phyloP scores from a whole-genome alignment of 2,888 invertebrate species.

The Tridacna gigas region DNA sequence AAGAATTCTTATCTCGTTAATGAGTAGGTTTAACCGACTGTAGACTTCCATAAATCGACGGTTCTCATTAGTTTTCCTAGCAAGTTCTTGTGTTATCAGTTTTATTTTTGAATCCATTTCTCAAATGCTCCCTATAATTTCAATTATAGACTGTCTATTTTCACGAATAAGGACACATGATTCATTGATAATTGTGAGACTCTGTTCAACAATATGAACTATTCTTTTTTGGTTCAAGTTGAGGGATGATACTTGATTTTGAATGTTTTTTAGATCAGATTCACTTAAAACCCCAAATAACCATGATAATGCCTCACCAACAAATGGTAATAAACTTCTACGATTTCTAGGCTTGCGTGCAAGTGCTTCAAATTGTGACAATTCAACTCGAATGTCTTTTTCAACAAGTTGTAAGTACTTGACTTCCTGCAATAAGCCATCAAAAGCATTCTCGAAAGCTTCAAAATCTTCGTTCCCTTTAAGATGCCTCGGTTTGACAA shows the following conservation, averaged over 20 bases:
- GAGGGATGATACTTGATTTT: background rate
- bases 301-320: conserved; percentile 4
- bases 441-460: background rate
- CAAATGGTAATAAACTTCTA: conserved; percentile 6
- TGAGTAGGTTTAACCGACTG: background rate
- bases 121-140: too few species aligned
- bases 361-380: background rate
- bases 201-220: conserved; percentile 1
- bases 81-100: background rate
- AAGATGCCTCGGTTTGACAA: background rate
- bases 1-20: too few species aligned
- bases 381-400: too few species aligned
- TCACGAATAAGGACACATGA: background rate
- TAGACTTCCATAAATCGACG: background rate
- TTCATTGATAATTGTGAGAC: background rate
- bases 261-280: background rate
- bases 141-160: too few species aligned
- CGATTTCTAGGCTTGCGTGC: background rate
- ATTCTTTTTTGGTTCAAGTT: background rate
- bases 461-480: background rate
- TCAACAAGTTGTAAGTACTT: background rate
- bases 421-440: background rate
- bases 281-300: conserved; percentile 8
- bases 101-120: conserved; percentile 1
- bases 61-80: background rate